Evolutionary conservation across 2,888 invertebrate genomes (phyloP).

Genomic region (Andrena bicolor): DNA sequence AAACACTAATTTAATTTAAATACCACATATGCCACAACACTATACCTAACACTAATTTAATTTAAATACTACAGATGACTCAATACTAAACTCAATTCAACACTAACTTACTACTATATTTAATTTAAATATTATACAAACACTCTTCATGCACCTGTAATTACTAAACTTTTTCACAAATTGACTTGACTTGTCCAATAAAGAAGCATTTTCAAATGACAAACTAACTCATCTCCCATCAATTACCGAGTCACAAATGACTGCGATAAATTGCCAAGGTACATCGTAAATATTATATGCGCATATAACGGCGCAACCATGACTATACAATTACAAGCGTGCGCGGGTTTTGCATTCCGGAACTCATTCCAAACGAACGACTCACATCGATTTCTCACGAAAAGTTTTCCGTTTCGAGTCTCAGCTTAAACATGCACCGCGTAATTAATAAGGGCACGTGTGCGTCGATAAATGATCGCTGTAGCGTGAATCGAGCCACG

Average conservation of each 20-base stretch:
- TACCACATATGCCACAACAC: too few relatives aligned
- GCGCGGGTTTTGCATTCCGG: conserved; percentile 46
- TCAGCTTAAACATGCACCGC: background rate
- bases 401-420: conserved; percentile 27
- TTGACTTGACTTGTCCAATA: too few relatives aligned
- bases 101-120: too few relatives aligned
- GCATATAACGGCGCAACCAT: background rate
- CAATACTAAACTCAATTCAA: too few relatives aligned
- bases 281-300: background rate
- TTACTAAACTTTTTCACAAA: too few relatives aligned
- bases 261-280: background rate
- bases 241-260: background rate
- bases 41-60: too few relatives aligned
- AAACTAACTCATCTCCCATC: too few relatives aligned
- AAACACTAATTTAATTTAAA: too few relatives aligned
- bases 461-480: background rate
- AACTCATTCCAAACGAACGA: conserved; percentile 49
- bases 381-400: conserved; percentile 33
- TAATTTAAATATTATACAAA: too few relatives aligned
- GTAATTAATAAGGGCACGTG: background rate
- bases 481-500: background rate
- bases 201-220: too few relatives aligned
- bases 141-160: too few relatives aligned
- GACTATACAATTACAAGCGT: background rate
- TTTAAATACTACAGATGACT: too few relatives aligned